Evolutionary conservation across 2,113 vertebrate species (phyloP).

Genomic region (Maccullochella peelii): DNA sequence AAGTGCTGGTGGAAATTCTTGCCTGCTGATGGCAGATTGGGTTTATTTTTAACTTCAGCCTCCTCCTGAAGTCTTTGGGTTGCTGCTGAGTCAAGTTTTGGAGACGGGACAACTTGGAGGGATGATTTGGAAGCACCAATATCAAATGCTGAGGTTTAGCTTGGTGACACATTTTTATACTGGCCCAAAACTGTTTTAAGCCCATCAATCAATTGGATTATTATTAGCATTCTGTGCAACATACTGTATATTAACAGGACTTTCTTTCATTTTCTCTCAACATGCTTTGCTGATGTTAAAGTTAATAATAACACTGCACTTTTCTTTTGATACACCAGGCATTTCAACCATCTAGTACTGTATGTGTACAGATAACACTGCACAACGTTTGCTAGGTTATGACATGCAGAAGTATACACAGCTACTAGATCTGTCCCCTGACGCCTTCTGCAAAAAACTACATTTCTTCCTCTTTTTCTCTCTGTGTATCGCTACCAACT

Average conservation of each 20-base stretch:
- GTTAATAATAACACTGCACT: neutral
- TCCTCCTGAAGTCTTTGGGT: slow-evolving; percentile 26
- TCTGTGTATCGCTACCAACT: neutral
- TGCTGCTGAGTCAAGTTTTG: slow-evolving; percentile 54
- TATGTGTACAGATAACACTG: neutral
- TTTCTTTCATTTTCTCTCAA: neutral
- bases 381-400: neutral
- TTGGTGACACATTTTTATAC: neutral
- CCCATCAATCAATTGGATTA: slow-evolving; percentile 6
- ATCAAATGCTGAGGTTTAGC: slow-evolving; percentile 20
- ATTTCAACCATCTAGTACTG: neutral
- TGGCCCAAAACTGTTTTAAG: neutral
- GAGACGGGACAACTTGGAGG: slow-evolving; percentile 36
- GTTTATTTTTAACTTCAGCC: slow-evolving; percentile 60
- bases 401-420: neutral
- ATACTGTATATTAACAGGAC: neutral
- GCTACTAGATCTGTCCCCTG: neutral
- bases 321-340: no score
- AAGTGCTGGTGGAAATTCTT: slow-evolving; percentile 21
- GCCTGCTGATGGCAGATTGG: slow-evolving; percentile 32
- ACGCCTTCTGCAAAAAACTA: neutral
- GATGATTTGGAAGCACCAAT: slow-evolving; percentile 34
- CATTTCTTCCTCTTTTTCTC: slow-evolving; percentile 5
- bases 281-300: neutral
- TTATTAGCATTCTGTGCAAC: neutral